A percentile compares a stretch with the other conserved stretches of the same genome.
These are phyloP conservation scores for Loris lydekkerianus DNA, from an alignment of 2,797 vertebrate genomes.

Conservation along the genomic window DNA sequence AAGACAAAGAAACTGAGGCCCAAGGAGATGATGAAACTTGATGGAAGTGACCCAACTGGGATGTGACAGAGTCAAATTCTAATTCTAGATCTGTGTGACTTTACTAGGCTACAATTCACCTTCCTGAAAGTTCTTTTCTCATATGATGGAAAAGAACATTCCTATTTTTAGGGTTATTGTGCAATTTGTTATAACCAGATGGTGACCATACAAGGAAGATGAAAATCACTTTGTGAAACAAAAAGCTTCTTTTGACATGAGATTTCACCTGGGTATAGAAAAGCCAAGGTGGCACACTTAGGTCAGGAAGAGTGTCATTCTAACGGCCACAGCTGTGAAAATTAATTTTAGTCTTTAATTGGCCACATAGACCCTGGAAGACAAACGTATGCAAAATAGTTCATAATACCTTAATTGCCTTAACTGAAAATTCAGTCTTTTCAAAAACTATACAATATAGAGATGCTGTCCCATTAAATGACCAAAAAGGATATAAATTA, in stretches of 20 bases:
- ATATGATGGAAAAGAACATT: background rate
- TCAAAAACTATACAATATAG: background rate
- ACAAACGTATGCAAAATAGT: background rate
- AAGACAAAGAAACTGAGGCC: slow-evolving; percentile 48
- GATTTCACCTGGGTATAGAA: slow-evolving; percentile 20
- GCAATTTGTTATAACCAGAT: slow-evolving; percentile 43
- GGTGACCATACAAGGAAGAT: slow-evolving; percentile 20
- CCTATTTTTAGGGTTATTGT: slow-evolving; percentile 3
- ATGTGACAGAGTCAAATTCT: background rate
- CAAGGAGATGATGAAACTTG: slow-evolving; percentile 30
- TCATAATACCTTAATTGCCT: slow-evolving; percentile 43
- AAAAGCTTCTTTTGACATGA: slow-evolving; percentile 49
- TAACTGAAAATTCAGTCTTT: background rate
- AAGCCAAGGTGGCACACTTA: slow-evolving; percentile 22
- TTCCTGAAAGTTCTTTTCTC: slow-evolving; percentile 54
- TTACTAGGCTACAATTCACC: background rate
- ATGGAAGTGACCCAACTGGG: background rate
- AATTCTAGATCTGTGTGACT: background rate
- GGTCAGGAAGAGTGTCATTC: background rate
- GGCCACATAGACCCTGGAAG: background rate
- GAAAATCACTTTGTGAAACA: slow-evolving; percentile 55
- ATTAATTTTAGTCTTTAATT: slow-evolving; percentile 66
- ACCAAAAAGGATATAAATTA: slow-evolving; percentile 13
- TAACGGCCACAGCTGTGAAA: slow-evolving; percentile 50
- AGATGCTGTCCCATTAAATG: background rate